Evolutionary conservation across 1,140 invertebrate species (phyloP).

Genomic region (Semibalanus balanoides): DNA sequence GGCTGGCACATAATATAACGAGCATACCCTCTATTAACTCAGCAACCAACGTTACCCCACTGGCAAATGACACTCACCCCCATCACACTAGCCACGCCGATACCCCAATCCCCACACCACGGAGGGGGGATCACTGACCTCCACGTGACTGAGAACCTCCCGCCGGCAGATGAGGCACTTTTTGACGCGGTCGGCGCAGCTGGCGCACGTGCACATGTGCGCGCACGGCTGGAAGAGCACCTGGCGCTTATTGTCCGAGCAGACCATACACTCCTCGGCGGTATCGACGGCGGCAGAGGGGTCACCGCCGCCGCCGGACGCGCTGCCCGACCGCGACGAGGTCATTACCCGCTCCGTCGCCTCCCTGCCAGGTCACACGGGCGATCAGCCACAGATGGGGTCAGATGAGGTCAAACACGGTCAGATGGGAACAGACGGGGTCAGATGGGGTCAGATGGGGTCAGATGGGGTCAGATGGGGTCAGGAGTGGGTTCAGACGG

Average conservation of each 20-base stretch:
- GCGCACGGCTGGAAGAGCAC: slow-evolving; percentile 77
- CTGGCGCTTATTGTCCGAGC: slow-evolving; percentile 82
- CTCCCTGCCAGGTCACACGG: slow-evolving; percentile 8
- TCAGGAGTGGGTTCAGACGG: no score
- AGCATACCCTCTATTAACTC: no score
- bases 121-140: neutral
- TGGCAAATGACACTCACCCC: no score
- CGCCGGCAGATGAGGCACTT: slow-evolving; percentile 83
- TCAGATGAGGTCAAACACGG: no score
- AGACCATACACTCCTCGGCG: slow-evolving; percentile 87
- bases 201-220: slow-evolving; percentile 82
- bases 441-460: no score
- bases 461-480: no score
- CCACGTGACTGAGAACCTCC: slow-evolving; percentile 40
- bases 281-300: slow-evolving; percentile 30
- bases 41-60: no score
- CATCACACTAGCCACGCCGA: neutral
- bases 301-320: slow-evolving; percentile 11
- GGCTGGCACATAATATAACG: no score
- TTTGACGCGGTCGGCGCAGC: slow-evolving; percentile 81
- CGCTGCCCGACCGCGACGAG: slow-evolving; percentile 11
- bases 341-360: slow-evolving; percentile 4
- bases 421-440: no score
- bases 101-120: no score
- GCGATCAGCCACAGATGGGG: no score